These are phyloP conservation scores for Peromyscus nudipes DNA, from an alignment of 2,797 vertebrate genomes.

Conservation along the genomic window DNA sequence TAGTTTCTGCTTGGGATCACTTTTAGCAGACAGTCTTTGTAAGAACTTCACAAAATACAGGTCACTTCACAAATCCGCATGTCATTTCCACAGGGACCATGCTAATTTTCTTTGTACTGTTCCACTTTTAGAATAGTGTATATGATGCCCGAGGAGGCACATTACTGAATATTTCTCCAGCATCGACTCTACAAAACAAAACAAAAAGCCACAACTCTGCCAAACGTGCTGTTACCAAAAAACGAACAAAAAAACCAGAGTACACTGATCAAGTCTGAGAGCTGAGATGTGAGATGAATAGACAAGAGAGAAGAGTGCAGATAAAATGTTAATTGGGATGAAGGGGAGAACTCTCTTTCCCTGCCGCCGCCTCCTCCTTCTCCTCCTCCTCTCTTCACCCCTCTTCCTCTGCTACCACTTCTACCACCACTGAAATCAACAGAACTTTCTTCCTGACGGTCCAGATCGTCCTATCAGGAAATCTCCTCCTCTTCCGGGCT, in stretches of 20 bases:
- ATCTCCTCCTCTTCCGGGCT: neutral
- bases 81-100: neutral
- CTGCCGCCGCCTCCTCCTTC: fast-evolving
- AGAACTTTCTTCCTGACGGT: neutral
- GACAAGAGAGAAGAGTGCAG: neutral
- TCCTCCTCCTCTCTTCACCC: too few relatives aligned
- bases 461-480: neutral
- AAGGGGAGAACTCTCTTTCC: too few relatives aligned
- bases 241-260: too few relatives aligned
- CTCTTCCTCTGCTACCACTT: neutral
- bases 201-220: neutral
- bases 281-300: neutral
- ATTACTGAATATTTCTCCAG: neutral
- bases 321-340: too few relatives aligned
- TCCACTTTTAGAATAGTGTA: neutral
- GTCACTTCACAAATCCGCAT: neutral
- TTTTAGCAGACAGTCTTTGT: neutral
- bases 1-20: neutral
- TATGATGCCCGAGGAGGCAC: neutral
- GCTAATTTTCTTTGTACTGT: neutral
- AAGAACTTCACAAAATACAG: neutral
- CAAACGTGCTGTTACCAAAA: neutral
- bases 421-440: too few relatives aligned
- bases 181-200: neutral
- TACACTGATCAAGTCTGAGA: neutral